Evolutionary conservation across 2,888 invertebrate genomes (phyloP).

Genomic region (Crocallis elinguaria): DNA sequence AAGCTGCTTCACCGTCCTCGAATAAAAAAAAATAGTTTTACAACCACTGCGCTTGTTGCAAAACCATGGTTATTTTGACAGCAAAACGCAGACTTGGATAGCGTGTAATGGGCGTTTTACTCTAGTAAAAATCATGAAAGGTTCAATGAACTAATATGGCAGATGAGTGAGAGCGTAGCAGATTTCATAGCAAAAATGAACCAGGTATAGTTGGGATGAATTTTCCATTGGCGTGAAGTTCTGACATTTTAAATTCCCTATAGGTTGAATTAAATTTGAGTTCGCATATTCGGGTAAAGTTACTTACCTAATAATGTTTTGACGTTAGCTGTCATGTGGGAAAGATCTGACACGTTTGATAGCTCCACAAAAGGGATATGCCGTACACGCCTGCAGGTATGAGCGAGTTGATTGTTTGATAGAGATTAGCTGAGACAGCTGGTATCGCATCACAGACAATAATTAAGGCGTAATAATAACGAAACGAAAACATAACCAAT

Average conservation of each 20-base stretch:
- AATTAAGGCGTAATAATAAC: too few species aligned
- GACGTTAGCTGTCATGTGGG: conserved; percentile 5
- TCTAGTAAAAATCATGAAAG: conserved; percentile 32
- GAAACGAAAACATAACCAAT: too few species aligned
- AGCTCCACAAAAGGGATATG: background rate
- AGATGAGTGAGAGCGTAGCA: conserved; percentile 30
- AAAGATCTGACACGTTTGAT: background rate
- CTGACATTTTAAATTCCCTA: background rate
- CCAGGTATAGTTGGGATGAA: background rate
- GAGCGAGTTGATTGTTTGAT: too few species aligned
- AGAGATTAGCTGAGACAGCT: too few species aligned
- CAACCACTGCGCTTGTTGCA: too few species aligned
- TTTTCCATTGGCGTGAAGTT: conserved; percentile 4
- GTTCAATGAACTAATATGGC: conserved; percentile 36
- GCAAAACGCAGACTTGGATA: too few species aligned
- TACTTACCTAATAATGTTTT: conserved; percentile 2
- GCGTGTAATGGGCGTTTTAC: too few species aligned
- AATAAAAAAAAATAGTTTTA: too few species aligned
- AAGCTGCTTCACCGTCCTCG: too few species aligned
- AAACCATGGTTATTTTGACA: too few species aligned
- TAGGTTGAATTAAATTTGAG: conserved; percentile 14
- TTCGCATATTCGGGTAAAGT: conserved; percentile 26
- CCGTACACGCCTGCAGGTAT: background rate
- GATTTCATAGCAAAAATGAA: conserved; percentile 27
- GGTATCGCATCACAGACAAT: too few species aligned